Conservation (phyloP, 2,888 invertebrate species). For the Acronicta leporina region DNA sequence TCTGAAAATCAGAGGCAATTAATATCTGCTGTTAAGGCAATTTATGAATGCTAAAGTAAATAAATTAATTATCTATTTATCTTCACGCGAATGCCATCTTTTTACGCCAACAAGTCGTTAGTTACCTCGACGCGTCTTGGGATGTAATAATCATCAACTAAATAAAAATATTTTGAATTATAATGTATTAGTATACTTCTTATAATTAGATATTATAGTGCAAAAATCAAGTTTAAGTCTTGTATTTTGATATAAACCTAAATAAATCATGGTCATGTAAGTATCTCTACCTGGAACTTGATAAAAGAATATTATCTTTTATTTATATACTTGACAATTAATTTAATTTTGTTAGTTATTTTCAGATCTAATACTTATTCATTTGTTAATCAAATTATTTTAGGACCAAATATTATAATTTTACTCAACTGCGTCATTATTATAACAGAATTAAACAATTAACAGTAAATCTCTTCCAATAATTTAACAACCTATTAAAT, state of each 20-base stretch:
- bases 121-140: slow-evolving; percentile 61
- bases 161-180: slow-evolving; percentile 70
- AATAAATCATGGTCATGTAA: slow-evolving; percentile 70
- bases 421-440: slow-evolving; percentile 69
- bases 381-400: slow-evolving; percentile 49
- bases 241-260: slow-evolving; percentile 74
- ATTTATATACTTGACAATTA: slow-evolving; percentile 42
- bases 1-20: slow-evolving; percentile 82
- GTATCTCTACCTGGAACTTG: slow-evolving; percentile 57
- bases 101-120: slow-evolving; percentile 77
- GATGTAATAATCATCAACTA: slow-evolving; percentile 66
- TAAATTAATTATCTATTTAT: slow-evolving; percentile 82
- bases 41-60: slow-evolving; percentile 83
- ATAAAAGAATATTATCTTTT: slow-evolving; percentile 32
- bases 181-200: slow-evolving; percentile 66
- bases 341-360: slow-evolving; percentile 44
- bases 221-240: slow-evolving; percentile 73
- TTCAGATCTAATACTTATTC: slow-evolving; percentile 58
- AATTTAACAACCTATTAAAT: slow-evolving; percentile 88
- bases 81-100: slow-evolving; percentile 72
- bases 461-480: slow-evolving; percentile 85
- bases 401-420: slow-evolving; percentile 52
- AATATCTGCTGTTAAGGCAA: slow-evolving; percentile 84
- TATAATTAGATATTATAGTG: slow-evolving; percentile 75
- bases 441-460: slow-evolving; percentile 81